Conservation (phyloP, 1,140 invertebrate genomes). For the Stenopsyche tienmushanensis region DNA sequence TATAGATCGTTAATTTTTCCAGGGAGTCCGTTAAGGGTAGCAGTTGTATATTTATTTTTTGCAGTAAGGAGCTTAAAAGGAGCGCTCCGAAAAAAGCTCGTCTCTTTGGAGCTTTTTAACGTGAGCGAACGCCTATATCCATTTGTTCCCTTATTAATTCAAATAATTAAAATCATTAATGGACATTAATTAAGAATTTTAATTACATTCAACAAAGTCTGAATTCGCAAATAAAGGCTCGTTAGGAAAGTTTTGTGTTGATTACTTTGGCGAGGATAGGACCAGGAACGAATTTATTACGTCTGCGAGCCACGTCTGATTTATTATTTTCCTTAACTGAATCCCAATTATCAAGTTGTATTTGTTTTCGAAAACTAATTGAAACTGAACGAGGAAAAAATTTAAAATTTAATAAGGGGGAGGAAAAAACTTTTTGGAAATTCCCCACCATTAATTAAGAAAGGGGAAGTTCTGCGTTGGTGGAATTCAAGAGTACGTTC, state of each 20-base stretch:
- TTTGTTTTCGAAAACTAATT: slow-evolving; percentile 18
- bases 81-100: no score
- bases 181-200: slow-evolving; percentile 37
- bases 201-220: slow-evolving; percentile 30
- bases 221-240: slow-evolving; percentile 27
- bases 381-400: slow-evolving; percentile 6
- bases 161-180: slow-evolving; percentile 34
- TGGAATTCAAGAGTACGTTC: slow-evolving; percentile 5
- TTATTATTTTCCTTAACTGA: slow-evolving; percentile 22
- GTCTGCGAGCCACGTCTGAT: slow-evolving; percentile 20
- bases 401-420: no score
- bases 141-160: slow-evolving; percentile 26
- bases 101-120: not conserved
- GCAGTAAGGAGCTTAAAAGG: no score
- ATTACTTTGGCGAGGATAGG: slow-evolving; percentile 21
- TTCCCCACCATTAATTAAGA: slow-evolving; percentile 18
- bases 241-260: slow-evolving; percentile 33
- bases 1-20: no score
- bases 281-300: slow-evolving; percentile 22
- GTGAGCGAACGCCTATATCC: not conserved
- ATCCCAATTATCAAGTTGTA: slow-evolving; percentile 11
- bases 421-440: slow-evolving; percentile 7
- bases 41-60: no score
- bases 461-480: not conserved
- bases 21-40: no score